These are phyloP conservation scores for Malacosoma neustria DNA, from an alignment of 2,888 invertebrate species.

Conservation along the genomic window DNA sequence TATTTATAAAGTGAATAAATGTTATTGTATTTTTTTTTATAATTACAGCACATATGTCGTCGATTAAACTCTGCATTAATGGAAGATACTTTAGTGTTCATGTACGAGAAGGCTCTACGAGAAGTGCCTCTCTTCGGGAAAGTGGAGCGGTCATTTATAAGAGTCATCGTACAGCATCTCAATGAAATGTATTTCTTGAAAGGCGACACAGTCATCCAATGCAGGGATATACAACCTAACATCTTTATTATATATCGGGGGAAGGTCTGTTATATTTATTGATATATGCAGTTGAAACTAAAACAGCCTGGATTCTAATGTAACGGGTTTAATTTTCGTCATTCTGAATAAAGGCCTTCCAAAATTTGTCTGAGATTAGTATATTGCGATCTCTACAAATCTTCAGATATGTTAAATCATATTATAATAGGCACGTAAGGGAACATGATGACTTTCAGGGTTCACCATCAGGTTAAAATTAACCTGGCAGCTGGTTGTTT, in stretches of 20 bases:
- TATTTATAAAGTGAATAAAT: too few relatives aligned
- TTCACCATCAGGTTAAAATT: too few relatives aligned
- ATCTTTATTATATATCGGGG: constrained; percentile 70
- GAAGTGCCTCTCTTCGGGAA: constrained; percentile 71
- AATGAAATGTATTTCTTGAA: constrained; percentile 67
- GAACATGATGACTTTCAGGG: too few relatives aligned
- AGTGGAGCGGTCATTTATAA: constrained; percentile 68
- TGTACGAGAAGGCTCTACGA: constrained; percentile 66
- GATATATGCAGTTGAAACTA: too few relatives aligned
- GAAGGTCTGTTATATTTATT: too few relatives aligned
- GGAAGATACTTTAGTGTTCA: constrained; percentile 68
- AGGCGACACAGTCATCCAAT: constrained; percentile 62
- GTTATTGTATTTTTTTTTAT: too few relatives aligned
- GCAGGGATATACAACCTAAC: constrained; percentile 57
- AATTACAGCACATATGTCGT: constrained; percentile 55
- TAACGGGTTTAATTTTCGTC: not conserved
- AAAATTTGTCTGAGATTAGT: not conserved
- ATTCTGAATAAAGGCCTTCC: not conserved
- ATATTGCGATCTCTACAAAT: too few relatives aligned
- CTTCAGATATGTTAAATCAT: too few relatives aligned
- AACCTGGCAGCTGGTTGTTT: too few relatives aligned
- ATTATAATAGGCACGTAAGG: too few relatives aligned
- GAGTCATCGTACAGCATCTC: constrained; percentile 67
- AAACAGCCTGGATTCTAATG: too few relatives aligned
- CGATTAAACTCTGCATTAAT: constrained; percentile 66